A percentile compares a stretch with the other conserved stretches of the same genome.
Conservation (phyloP, 2,888 invertebrate genomes). For the Nomada hirtipes region DNA sequence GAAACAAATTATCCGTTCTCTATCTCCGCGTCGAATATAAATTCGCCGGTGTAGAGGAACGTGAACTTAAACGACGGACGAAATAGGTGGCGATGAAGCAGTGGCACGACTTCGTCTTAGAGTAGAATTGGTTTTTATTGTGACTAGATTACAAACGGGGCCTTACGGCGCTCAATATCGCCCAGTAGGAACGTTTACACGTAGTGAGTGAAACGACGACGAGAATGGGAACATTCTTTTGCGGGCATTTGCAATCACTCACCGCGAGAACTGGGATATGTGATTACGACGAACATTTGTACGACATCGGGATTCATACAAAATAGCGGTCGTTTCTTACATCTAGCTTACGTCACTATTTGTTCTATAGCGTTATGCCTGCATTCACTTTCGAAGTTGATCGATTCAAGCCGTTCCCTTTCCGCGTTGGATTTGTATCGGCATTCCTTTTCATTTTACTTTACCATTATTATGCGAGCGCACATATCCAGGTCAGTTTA, state of each 20-base stretch:
- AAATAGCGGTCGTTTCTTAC: slow-evolving; percentile 82
- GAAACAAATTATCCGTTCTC: too few relatives aligned
- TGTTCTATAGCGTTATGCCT: slow-evolving; percentile 71
- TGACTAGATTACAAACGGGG: slow-evolving; percentile 84
- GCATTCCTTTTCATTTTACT: background rate
- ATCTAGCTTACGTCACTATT: slow-evolving; percentile 76
- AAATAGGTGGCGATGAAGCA: slow-evolving; percentile 26
- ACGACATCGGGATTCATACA: slow-evolving; percentile 83
- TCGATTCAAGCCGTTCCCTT: slow-evolving; percentile 48
- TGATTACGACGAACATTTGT: slow-evolving; percentile 81
- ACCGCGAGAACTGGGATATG: slow-evolving; percentile 76
- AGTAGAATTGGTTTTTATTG: slow-evolving; percentile 84
- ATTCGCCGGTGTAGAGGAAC: background rate
- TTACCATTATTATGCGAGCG: background rate
- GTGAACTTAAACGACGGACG: background rate
- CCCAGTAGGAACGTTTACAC: slow-evolving; percentile 82
- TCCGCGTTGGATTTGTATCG: background rate
- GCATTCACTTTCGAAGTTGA: slow-evolving; percentile 63
- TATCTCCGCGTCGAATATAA: too few relatives aligned
- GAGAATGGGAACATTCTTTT: slow-evolving; percentile 64
- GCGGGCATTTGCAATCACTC: slow-evolving; percentile 65
- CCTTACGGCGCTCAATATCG: slow-evolving; percentile 80
- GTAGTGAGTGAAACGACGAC: slow-evolving; percentile 77
- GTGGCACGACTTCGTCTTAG: slow-evolving; percentile 68
- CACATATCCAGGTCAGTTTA: background rate